phyloP scores from a whole-genome alignment of 2,113 vertebrate species.

The Calidris pygmaea region DNA sequence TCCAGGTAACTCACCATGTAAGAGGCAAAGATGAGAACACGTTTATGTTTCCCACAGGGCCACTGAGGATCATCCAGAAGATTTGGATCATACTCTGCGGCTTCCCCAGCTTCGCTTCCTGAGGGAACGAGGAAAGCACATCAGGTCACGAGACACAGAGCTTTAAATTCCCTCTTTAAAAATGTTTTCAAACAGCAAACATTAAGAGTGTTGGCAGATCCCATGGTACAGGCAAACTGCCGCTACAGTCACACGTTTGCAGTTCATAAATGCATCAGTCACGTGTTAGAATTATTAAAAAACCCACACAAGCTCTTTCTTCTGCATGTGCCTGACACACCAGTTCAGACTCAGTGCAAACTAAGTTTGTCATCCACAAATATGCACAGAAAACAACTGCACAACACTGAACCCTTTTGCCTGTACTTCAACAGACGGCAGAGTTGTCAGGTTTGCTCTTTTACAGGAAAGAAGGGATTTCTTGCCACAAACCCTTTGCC shows the following conservation, averaged over 20 bases:
- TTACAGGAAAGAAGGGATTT: not conserved
- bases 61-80: slow-evolving; percentile 95
- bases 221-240: not conserved
- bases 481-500: not conserved
- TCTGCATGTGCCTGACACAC: not conserved
- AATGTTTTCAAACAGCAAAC: not conserved
- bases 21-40: slow-evolving; percentile 96
- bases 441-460: not conserved
- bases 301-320: not conserved
- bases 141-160: not conserved
- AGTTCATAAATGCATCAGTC: not conserved
- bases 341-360: not conserved
- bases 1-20: slow-evolving; percentile 86
- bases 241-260: not conserved
- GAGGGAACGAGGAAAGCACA: not conserved
- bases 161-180: not conserved
- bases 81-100: slow-evolving; percentile 90
- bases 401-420: not conserved
- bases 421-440: not conserved
- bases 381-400: not conserved
- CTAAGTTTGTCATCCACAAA: not conserved
- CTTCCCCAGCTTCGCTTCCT: slow-evolving; percentile 82
- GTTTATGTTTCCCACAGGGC: slow-evolving; percentile 97
- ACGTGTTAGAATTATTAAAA: not conserved
- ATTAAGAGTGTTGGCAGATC: not conserved